phyloP scores from a whole-genome alignment of 92 coral and sea anemone genomes.

The Scolanthus callimorphus region DNA sequence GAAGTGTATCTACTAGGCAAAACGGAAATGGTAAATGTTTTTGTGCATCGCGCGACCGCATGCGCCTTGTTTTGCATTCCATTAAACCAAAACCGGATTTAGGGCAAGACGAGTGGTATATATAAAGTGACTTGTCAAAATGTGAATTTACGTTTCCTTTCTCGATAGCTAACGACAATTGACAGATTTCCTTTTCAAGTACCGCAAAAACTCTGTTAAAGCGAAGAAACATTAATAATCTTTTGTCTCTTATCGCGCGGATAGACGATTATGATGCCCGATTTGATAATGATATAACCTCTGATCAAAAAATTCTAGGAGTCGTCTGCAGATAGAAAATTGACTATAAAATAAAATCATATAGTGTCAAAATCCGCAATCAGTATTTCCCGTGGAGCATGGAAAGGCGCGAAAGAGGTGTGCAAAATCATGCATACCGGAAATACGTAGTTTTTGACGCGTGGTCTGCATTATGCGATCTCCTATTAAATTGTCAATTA shows the following conservation, averaged over 20 bases:
- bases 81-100: background rate
- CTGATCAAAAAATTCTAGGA: too few species aligned
- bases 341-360: background rate
- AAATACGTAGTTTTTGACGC: slow-evolving; percentile 1
- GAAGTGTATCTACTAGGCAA: too few species aligned
- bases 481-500: background rate
- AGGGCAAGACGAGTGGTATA: background rate
- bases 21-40: too few species aligned
- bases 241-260: too few species aligned
- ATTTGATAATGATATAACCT: too few species aligned
- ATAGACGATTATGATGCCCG: too few species aligned
- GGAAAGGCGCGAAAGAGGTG: background rate
- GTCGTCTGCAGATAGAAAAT: background rate
- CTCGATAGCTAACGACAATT: background rate
- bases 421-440: background rate
- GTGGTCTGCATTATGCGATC: background rate
- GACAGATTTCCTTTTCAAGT: background rate
- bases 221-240: too few species aligned
- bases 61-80: background rate
- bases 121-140: background rate
- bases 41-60: too few species aligned
- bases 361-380: background rate
- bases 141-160: background rate
- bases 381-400: background rate
- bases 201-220: too few species aligned